These are phyloP conservation scores for Calliphora vicina DNA, from an alignment of 1,140 invertebrate species.

Conservation along the genomic window DNA sequence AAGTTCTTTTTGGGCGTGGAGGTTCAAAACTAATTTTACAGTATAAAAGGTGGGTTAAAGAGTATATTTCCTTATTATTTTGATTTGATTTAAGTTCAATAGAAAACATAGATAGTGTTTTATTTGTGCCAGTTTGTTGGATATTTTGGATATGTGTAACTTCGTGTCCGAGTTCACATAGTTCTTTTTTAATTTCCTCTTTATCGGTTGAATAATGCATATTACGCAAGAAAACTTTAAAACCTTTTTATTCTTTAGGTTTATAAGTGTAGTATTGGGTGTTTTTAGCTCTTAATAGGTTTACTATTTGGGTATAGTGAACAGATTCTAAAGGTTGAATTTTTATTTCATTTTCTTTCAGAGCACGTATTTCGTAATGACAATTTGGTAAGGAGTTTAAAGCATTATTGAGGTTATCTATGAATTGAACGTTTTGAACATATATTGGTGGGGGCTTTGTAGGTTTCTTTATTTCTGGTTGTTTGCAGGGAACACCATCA, in stretches of 20 bases:
- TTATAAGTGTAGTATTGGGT: constrained; percentile 24
- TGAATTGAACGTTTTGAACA: constrained; percentile 9
- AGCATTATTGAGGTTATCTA: constrained; percentile 1
- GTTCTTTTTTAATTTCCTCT: constrained; percentile 3
- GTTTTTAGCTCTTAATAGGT: neutral
- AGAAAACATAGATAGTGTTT: constrained; percentile 1
- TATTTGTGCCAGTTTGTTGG: neutral
- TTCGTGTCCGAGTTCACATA: neutral
- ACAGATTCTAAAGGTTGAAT: neutral
- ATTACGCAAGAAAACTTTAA: constrained; percentile 15
- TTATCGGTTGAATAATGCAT: neutral
- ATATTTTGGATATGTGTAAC: constrained; percentile 25
- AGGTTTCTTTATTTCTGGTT: no score
- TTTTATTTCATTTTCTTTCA: constrained; percentile 9
- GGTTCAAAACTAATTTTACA: constrained; percentile 15
- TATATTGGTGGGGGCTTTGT: neutral
- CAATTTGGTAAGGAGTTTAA: neutral
- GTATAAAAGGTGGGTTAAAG: neutral
- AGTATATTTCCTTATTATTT: constrained; percentile 17
- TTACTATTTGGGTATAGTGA: neutral
- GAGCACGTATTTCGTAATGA: neutral
- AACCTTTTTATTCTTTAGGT: constrained; percentile 7
- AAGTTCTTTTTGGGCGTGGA: neutral
- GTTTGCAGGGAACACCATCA: no score
- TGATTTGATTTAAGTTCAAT: neutral